These are phyloP conservation scores for Staurois parvus DNA, from an alignment of 2,797 vertebrate species.

Conservation along the genomic window DNA sequence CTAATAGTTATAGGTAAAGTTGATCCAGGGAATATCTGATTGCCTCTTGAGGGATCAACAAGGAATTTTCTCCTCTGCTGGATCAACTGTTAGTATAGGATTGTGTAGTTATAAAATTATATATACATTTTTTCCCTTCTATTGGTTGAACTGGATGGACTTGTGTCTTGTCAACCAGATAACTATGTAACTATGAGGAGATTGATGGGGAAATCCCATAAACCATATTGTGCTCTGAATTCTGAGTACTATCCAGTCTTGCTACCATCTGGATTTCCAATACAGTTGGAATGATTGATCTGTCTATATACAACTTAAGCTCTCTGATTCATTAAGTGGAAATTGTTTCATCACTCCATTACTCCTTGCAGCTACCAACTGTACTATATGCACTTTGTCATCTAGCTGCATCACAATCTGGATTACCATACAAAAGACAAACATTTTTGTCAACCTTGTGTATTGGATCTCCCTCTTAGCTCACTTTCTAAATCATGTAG, in stretches of 20 bases:
- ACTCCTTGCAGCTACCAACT: slow-evolving; percentile 54
- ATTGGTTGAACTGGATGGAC: no score
- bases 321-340: slow-evolving; percentile 60
- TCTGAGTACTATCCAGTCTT: slow-evolving; percentile 23
- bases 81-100: no score
- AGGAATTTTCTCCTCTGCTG: no score
- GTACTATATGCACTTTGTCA: slow-evolving; percentile 39
- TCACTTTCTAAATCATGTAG: slow-evolving; percentile 39
- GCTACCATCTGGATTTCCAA: slow-evolving; percentile 56
- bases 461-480: not conserved
- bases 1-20: no score
- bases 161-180: no score
- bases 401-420: slow-evolving; percentile 50
- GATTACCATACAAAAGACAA: not conserved
- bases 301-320: slow-evolving; percentile 59
- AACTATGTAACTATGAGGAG: no score
- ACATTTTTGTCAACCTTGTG: not conserved
- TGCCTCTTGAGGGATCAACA: no score
- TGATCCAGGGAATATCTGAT: no score
- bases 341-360: slow-evolving; percentile 59
- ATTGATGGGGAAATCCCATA: slow-evolving; percentile 12
- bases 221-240: slow-evolving; percentile 40
- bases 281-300: slow-evolving; percentile 48
- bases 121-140: no score
- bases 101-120: no score